phyloP scores from a whole-genome alignment of 2,888 invertebrate species.

The Pasiphila rectangulata region DNA sequence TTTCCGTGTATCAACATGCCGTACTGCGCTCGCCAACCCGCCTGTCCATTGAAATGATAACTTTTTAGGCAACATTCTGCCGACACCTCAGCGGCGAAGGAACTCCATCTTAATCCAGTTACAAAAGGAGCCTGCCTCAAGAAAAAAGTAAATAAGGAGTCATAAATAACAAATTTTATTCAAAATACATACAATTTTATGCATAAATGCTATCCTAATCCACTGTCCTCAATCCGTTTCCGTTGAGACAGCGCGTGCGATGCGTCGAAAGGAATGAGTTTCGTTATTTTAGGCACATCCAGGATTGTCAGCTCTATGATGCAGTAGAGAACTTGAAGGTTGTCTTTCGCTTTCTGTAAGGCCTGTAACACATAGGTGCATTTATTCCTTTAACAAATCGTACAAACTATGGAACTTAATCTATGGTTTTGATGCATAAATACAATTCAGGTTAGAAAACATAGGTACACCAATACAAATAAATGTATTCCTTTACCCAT shows the following conservation, averaged over 20 bases:
- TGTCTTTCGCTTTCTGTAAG: conserved; percentile 60
- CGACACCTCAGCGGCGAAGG: no score
- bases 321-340: conserved; percentile 62
- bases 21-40: no score
- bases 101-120: background rate
- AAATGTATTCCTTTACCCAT: no score
- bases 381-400: no score
- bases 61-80: no score
- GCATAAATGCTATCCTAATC: background rate
- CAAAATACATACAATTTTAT: conserved; percentile 28
- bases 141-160: background rate
- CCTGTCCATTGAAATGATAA: no score
- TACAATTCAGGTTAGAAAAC: no score
- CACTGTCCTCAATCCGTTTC: conserved; percentile 38
- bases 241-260: conserved; percentile 49
- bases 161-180: conserved; percentile 5
- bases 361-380: conserved; percentile 68
- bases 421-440: no score
- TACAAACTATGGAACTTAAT: no score
- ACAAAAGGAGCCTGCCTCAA: no score
- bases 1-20: no score
- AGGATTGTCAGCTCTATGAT: conserved; percentile 65
- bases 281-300: conserved; percentile 60
- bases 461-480: no score
- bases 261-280: conserved; percentile 51